phyloP scores from a whole-genome alignment of 2,113 vertebrate genomes.

The Oxygymnocypris stewartii region DNA sequence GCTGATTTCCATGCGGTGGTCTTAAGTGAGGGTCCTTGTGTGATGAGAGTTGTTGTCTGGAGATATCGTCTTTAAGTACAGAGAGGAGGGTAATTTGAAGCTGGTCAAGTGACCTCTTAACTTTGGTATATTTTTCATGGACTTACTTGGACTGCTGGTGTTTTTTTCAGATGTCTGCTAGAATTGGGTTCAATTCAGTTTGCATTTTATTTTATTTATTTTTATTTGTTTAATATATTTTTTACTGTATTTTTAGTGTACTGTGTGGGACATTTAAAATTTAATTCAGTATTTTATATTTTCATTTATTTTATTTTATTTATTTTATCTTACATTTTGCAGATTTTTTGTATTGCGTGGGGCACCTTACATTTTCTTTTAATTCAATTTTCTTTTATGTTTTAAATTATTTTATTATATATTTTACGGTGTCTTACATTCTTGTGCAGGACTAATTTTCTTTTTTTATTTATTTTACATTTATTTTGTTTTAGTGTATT shows the following conservation, averaged over 20 bases:
- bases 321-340: no score
- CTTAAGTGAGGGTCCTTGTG: conserved; percentile 50
- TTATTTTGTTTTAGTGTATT: neutral
- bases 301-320: no score
- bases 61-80: conserved; percentile 54
- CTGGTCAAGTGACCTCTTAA: conserved; percentile 63
- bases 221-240: no score
- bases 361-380: no score
- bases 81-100: conserved; percentile 60
- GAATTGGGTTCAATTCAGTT: neutral
- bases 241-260: no score
- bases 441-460: neutral
- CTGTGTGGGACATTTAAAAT: no score
- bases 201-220: no score
- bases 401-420: no score
- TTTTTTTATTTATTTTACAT: neutral
- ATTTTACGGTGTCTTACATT: neutral
- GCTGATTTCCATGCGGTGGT: conserved; percentile 54
- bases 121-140: conserved; percentile 51
- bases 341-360: no score
- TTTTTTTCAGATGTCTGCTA: conserved; percentile 4
- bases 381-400: no score
- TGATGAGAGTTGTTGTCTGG: conserved; percentile 60
- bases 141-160: conserved; percentile 41
- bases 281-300: no score